These are phyloP conservation scores for Laspeyria flexula DNA, from an alignment of 2,888 invertebrate species.

Conservation along the genomic window DNA sequence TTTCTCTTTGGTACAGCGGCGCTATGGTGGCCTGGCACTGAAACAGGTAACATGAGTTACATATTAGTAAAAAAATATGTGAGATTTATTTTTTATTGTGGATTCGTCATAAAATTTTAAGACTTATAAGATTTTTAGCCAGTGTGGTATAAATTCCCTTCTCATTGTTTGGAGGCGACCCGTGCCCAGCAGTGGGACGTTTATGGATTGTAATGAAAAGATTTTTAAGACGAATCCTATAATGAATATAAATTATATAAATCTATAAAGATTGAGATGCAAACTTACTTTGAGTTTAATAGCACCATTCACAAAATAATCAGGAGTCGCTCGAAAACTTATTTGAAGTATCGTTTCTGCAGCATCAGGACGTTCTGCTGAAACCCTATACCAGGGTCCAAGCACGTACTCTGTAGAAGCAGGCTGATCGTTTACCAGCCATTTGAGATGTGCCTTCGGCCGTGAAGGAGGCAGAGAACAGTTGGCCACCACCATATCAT, in stretches of 20 bases:
- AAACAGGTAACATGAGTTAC: constrained; percentile 24
- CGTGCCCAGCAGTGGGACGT: too few relatives aligned
- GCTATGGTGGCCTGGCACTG: constrained; percentile 80
- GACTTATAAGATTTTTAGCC: too few relatives aligned
- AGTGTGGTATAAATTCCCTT: too few relatives aligned
- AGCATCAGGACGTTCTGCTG: constrained; percentile 82
- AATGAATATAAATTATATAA: too few relatives aligned
- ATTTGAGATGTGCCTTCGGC: constrained; percentile 91
- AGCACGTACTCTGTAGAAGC: constrained; percentile 79
- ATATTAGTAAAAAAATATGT: too few relatives aligned
- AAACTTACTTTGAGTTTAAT: constrained; percentile 90
- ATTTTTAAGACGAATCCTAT: too few relatives aligned
- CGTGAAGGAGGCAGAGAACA: constrained; percentile 92
- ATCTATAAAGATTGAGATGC: too few relatives aligned
- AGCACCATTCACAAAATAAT: constrained; percentile 92
- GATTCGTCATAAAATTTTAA: too few relatives aligned
- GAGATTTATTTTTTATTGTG: too few relatives aligned
- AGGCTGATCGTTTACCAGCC: constrained; percentile 93
- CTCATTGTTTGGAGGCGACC: too few relatives aligned
- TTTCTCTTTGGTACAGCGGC: constrained; percentile 71
- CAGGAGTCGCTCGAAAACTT: constrained; percentile 89
- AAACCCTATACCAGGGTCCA: constrained; percentile 81
- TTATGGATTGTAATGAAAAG: too few relatives aligned
- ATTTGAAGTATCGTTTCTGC: constrained; percentile 91
- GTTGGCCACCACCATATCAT: constrained; percentile 91